These are phyloP conservation scores for Littorina saxatilis DNA, from an alignment of 1,140 invertebrate species.

Conservation along the genomic window DNA sequence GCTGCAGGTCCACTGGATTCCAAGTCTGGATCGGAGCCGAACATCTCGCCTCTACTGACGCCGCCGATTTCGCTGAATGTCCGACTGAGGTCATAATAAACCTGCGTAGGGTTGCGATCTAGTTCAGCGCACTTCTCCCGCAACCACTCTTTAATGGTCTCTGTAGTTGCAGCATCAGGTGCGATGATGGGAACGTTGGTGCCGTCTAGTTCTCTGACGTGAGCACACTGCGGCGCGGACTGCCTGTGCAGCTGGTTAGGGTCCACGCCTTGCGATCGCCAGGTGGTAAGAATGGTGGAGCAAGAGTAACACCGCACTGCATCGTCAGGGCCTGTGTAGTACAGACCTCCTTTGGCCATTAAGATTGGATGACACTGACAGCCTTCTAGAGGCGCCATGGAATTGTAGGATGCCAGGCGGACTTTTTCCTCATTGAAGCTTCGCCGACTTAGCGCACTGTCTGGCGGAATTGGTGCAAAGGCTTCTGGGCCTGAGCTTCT, in stretches of 20 bases:
- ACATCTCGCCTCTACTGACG: conserved; percentile 11
- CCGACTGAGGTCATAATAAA: conserved; percentile 2
- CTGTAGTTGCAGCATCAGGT: not conserved
- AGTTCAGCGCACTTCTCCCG: conserved; percentile 2
- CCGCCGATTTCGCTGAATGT: conserved; percentile 10
- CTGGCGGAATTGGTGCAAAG: not conserved
- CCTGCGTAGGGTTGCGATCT: conserved; percentile 8
- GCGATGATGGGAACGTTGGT: conserved; percentile 1
- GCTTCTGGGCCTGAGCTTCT: not conserved
- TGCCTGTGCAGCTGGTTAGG: conserved; percentile 85
- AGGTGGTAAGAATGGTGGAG: conserved; percentile 82
- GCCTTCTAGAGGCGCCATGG: conserved; percentile 4
- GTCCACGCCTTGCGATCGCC: conserved; percentile 83
- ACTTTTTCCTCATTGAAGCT: conserved; percentile 14
- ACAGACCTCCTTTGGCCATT: conserved; percentile 89
- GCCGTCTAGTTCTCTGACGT: conserved; percentile 77
- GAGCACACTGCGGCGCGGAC: conserved; percentile 82
- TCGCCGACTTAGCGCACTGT: not conserved
- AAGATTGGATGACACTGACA: conserved; percentile 77
- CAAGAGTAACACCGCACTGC: conserved; percentile 90
- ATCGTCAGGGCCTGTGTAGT: conserved; percentile 78
- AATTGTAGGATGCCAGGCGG: conserved; percentile 6
- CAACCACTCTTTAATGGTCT: conserved; percentile 6
- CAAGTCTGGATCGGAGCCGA: not conserved
- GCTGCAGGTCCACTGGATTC: conserved; percentile 2